These are phyloP conservation scores for Cosmorhoe ocellata DNA, from an alignment of 2,888 invertebrate species.

Conservation along the genomic window DNA sequence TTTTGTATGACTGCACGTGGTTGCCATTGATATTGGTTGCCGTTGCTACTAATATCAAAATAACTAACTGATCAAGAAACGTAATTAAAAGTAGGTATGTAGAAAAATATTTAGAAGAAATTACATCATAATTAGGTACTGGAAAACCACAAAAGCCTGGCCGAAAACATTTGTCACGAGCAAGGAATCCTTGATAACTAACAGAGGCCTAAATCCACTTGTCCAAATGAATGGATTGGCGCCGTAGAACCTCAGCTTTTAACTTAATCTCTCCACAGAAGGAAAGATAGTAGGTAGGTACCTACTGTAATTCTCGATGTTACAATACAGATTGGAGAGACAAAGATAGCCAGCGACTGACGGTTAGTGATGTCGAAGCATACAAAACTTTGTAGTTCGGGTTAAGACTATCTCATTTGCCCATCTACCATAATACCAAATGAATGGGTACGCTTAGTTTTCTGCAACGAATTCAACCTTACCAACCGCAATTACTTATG, in stretches of 20 bases:
- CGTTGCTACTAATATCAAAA: no score
- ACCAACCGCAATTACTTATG: constrained; percentile 17
- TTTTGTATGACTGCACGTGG: no score
- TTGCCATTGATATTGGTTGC: no score
- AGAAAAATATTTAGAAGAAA: no score
- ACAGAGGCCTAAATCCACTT: constrained; percentile 49
- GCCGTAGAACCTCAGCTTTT: constrained; percentile 43
- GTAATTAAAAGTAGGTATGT: no score
- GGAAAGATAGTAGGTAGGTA: background rate
- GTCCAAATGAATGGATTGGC: constrained; percentile 46
- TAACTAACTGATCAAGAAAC: no score
- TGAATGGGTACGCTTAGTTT: constrained; percentile 17
- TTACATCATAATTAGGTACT: no score
- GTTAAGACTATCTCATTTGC: constrained; percentile 21
- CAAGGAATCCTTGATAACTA: constrained; percentile 39
- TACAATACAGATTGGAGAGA: constrained; percentile 26
- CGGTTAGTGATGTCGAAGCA: constrained; percentile 19
- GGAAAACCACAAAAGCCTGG: no score
- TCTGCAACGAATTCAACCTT: background rate
- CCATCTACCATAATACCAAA: constrained; percentile 6
- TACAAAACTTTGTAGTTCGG: constrained; percentile 21
- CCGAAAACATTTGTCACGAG: no score
- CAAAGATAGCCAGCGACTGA: constrained; percentile 29
- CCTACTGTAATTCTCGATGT: constrained; percentile 25
- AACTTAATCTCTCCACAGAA: constrained; percentile 32